Base-by-base conservation (phyloP, 2,113 vertebrate species). In the Potamarius usumacintae region DNA sequence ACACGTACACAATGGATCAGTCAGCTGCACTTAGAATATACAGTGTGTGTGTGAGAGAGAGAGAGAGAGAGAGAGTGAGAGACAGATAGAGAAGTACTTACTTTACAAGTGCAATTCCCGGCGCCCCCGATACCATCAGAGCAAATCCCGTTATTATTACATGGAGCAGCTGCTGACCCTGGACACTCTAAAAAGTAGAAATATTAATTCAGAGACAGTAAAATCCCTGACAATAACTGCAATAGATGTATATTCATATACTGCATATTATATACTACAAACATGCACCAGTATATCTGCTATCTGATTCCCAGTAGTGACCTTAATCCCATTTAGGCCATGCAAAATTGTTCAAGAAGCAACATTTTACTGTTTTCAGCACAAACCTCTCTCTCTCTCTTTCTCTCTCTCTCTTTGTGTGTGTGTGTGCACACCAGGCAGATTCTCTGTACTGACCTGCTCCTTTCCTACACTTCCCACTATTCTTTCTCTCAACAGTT, bases 31-130 rank as follows among this genome's bases (percentile, higher is more conserved):
- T 57, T 3, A 79, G 78, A 15, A 7, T 74, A 9, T 53, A 42
- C 42, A 42, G 25, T 58, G 63, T 48, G 27, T 84, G 83, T 55
- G 22, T 86, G 78, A 27, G 77, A 12, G 1, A 25, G 20, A 15
- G 27, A 34, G 14, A 42, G 27, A 18, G 14, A 72, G 7, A 53
- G 12, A 6, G 60, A 10, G 5, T 1, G 67, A 15, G 69, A 10
- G 5, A 5, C 58, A 15, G 69, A 69, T 27, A 30, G 67, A 3
- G 48, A 18, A 10, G 10, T 11, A 14, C 76, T 74, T 93, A 99
- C 98, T 92, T 94, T 94, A 91, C 98, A 99, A 63, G 77, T 93
- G 86, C 98, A 99, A 0, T 91, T 96, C 65, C 98, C 98, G 0
- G 96, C 93, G 1, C 98, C 97, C 4, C 94, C 92, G 8, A 96